A percentile compares a stretch with the other conserved stretches of the same genome.
Conservation (phyloP, 2,797 vertebrate genomes). For the Cynopterus sphinx region DNA sequence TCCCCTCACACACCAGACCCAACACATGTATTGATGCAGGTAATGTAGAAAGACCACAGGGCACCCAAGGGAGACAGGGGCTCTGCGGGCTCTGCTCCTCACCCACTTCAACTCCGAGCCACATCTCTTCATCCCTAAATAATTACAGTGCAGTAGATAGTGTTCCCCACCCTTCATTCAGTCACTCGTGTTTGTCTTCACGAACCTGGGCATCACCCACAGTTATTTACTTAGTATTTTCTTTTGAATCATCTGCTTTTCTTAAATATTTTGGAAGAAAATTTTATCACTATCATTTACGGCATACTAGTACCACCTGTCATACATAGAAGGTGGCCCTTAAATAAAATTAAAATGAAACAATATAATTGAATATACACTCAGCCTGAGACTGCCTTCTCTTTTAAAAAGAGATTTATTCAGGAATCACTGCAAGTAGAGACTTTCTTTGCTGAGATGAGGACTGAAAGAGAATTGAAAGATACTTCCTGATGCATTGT, state of each 20-base stretch:
- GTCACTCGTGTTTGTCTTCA: background rate
- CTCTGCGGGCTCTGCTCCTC: background rate
- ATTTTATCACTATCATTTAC: background rate
- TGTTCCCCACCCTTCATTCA: background rate
- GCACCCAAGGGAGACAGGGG: background rate
- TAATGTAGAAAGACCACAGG: rapidly evolving
- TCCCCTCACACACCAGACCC: background rate
- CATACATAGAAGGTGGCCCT: background rate
- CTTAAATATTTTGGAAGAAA: constrained; percentile 12
- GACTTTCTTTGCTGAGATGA: background rate
- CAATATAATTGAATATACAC: background rate
- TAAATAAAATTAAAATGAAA: background rate
- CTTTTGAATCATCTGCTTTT: background rate
- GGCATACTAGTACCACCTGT: background rate
- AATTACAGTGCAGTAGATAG: background rate
- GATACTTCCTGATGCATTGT: background rate
- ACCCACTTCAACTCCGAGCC: rapidly evolving
- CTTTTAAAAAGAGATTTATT: background rate
- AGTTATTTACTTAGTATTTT: background rate
- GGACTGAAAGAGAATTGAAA: background rate
- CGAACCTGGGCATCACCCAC: background rate
- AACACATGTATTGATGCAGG: background rate
- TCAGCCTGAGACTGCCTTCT: background rate
- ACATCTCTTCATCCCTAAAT: background rate
- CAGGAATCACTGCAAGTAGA: background rate